Evolutionary conservation across 2,888 invertebrate species (phyloP).

Genomic region (Leptothorax acervorum): DNA sequence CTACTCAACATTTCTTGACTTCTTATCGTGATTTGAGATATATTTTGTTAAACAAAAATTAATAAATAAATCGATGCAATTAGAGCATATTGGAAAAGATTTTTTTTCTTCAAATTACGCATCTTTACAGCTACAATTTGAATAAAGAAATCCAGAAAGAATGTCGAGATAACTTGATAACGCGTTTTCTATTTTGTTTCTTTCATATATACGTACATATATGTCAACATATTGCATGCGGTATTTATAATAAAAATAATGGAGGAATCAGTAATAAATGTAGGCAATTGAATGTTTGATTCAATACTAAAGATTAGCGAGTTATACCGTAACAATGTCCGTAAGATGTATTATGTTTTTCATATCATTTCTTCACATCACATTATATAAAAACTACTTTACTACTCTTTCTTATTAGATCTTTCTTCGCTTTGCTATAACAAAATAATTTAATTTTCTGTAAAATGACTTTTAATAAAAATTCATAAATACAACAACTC

Average conservation of each 20-base stretch:
- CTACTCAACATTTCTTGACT: neutral
- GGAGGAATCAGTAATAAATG: conserved; percentile 72
- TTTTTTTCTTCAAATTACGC: conserved; percentile 50
- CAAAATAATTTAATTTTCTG: conserved; percentile 36
- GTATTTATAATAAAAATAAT: conserved; percentile 53
- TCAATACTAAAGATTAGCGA: conserved; percentile 32
- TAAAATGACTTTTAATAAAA: conserved; percentile 62
- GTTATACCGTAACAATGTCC: conserved; percentile 61
- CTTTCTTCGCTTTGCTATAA: conserved; percentile 37
- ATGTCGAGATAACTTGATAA: conserved; percentile 26
- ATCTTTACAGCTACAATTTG: conserved; percentile 48
- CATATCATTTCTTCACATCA: conserved; percentile 3
- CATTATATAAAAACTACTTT: conserved; percentile 34
- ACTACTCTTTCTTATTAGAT: conserved; percentile 14
- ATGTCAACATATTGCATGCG: conserved; percentile 59
- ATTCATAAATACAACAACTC: conserved; percentile 28
- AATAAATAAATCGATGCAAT: neutral
- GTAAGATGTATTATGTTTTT: conserved; percentile 63
- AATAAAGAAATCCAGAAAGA: conserved; percentile 11
- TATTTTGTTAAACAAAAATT: neutral
- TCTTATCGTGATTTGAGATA: conserved; percentile 24
- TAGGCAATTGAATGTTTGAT: conserved; percentile 59
- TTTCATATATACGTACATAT: neutral
- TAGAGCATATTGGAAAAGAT: conserved; percentile 7
- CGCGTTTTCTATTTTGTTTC: conserved; percentile 49